Evolutionary conservation across 2,113 vertebrate genomes (phyloP).

Genomic region (Atlantisia rogersi): DNA sequence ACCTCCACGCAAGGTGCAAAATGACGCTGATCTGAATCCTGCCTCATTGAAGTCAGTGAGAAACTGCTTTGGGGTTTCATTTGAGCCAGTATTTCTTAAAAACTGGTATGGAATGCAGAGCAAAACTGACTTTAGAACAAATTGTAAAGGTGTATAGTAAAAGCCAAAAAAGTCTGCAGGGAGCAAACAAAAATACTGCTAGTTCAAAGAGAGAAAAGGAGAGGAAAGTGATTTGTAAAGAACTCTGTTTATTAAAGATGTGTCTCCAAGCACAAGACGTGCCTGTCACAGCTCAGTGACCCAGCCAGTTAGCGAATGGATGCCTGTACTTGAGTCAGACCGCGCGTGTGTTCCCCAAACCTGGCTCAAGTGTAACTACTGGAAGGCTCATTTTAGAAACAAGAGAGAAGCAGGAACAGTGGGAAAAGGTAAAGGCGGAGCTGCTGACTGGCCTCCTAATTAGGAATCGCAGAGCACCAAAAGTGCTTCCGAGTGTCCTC

Average conservation of each 20-base stretch:
- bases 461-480: not conserved
- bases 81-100: not conserved
- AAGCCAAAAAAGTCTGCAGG: not conserved
- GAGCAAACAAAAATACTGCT: not conserved
- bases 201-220: not conserved
- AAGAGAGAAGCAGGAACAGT: not conserved
- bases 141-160: not conserved
- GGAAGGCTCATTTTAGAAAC: not conserved
- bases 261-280: not conserved
- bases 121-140: not conserved
- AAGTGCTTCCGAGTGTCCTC: not conserved
- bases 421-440: not conserved
- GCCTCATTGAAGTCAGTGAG: not conserved
- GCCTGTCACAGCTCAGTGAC: not conserved
- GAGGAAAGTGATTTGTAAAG: not conserved
- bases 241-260: not conserved
- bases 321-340: not conserved
- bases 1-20: not conserved
- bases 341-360: rapidly evolving
- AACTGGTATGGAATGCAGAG: not conserved
- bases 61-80: not conserved
- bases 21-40: not conserved
- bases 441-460: not conserved
- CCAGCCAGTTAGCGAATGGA: not conserved
- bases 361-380: not conserved